Evolutionary conservation across 2,888 invertebrate species (phyloP), one percentile per base, ranked within the genome.

Genomic region (Neoitamus cyanurus): DNA sequence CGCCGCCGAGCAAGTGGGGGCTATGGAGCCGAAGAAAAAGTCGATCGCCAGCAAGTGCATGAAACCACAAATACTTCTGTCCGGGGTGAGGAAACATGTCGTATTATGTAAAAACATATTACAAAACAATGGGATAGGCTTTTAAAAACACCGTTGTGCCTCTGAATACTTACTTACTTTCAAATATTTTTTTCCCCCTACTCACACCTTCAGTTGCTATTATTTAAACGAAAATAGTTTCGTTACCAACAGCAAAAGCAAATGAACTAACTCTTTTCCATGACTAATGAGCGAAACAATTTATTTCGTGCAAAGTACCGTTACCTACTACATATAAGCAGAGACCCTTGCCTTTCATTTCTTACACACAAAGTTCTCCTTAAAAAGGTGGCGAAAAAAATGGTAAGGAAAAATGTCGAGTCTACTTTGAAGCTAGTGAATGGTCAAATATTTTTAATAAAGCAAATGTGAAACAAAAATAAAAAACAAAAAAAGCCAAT

Each of bases 1-100:
- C 92, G 94, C 88, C 94, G 94, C 90, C 93, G 94, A 89, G 93
- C 93, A 90, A 92, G 94, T 86, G 88, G 89, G 25, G 46, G 86
- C 84, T 70, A 37, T 86, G n/a, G 34, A 28, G 69, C 25, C 15
- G 88, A 88, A 75, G 91, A 91, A 85, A 90, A 91, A 83, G 87
- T 91, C 11, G 91, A 89, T 37, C 91, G 91, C 86, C 91, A 91
- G 85, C 90, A 90, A 84, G 91, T 86, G 85, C 85, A 85, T 36
- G 82, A 58, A 6, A 73, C 68, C 31, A 69, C 82, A 48, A 75
- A 75, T 15, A 77, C 73, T 75, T 72, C 86, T n/a, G 83, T 84
- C 75, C 86, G 86, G 85, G 70, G 70, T 15, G 83, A 83, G 28
- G 83, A 83, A 42, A 83, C 70, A 28, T 83, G 83, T 30, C 83